phyloP scores from a whole-genome alignment of 2,888 invertebrate genomes.

The Synergus laeviventris region DNA sequence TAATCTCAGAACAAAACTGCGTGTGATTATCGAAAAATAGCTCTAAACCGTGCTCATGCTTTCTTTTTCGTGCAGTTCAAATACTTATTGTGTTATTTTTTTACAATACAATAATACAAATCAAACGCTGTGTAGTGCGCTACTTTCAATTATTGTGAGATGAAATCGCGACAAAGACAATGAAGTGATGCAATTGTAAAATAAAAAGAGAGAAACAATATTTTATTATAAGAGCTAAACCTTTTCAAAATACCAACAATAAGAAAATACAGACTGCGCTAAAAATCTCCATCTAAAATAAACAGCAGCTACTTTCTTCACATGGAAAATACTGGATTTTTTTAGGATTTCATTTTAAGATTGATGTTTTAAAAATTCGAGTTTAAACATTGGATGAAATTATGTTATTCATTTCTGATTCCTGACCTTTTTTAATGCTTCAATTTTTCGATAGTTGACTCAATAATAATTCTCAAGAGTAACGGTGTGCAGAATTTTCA shows the following conservation, averaged over 20 bases:
- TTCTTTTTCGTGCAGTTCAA: slow-evolving; percentile 59
- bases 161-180: slow-evolving; percentile 55
- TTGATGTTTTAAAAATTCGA: neutral
- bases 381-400: neutral
- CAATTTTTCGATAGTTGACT: no score
- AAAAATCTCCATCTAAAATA: neutral
- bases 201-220: slow-evolving; percentile 19
- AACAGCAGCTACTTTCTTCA: no score
- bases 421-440: no score
- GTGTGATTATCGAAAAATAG: slow-evolving; percentile 68
- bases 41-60: slow-evolving; percentile 67
- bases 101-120: slow-evolving; percentile 53
- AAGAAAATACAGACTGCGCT: neutral
- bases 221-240: neutral
- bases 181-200: slow-evolving; percentile 49
- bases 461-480: neutral
- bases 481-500: neutral
- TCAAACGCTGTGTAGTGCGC: slow-evolving; percentile 55
- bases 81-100: slow-evolving; percentile 50
- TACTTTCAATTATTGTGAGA: slow-evolving; percentile 46
- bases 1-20: slow-evolving; percentile 75
- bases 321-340: no score
- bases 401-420: no score
- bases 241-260: neutral
- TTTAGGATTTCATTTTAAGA: no score